A percentile compares a stretch with the other conserved stretches of the same genome.
These are phyloP conservation scores for Mus pahari DNA, from an alignment of 2,113 vertebrate species.

Conservation along the genomic window DNA sequence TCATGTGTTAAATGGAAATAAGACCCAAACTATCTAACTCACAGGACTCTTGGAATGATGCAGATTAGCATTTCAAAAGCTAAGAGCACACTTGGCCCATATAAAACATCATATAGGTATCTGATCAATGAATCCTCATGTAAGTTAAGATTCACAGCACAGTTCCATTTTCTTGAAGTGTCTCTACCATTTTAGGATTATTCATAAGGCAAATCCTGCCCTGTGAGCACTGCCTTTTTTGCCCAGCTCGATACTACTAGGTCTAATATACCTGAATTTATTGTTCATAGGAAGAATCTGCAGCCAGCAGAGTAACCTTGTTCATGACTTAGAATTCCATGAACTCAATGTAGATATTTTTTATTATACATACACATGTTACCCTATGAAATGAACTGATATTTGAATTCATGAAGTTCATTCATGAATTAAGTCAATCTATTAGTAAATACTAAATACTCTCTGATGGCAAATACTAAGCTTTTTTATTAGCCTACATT, in stretches of 20 bases:
- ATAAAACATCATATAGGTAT: not conserved
- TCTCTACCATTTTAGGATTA: not conserved
- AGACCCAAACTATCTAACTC: not conserved
- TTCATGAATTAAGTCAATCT: not conserved
- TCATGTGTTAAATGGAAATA: not conserved
- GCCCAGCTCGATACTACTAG: not conserved
- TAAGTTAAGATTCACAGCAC: not conserved
- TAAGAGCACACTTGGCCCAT: not conserved
- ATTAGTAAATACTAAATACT: not conserved
- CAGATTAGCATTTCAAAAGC: not conserved
- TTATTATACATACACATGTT: not conserved
- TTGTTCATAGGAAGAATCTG: not conserved
- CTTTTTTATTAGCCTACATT: constrained; percentile 1
- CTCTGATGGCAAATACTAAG: not conserved
- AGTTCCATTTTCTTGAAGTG: not conserved
- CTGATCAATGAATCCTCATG: not conserved
- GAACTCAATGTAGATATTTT: not conserved
- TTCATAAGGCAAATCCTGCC: not conserved
- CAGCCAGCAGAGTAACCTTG: not conserved
- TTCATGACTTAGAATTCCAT: not conserved
- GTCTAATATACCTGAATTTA: not conserved
- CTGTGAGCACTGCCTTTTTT: not conserved
- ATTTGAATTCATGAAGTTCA: not conserved
- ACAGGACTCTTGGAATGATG: not conserved
- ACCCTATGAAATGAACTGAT: not conserved